phyloP scores from a whole-genome alignment of 2,888 invertebrate species.

The Zonitis immaculata region DNA sequence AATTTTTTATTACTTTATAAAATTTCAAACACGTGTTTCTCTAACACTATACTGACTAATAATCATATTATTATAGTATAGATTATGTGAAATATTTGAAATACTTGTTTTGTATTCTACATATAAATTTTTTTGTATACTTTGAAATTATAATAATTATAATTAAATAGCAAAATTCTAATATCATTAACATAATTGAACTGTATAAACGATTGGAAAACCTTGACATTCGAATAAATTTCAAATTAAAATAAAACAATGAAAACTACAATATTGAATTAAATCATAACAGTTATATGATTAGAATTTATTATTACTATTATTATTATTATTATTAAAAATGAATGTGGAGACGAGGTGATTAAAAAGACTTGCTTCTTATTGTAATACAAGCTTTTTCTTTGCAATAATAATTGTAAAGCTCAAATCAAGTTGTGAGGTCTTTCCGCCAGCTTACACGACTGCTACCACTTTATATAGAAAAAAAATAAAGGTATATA shows the following conservation, averaged over 20 bases:
- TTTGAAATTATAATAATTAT: neutral
- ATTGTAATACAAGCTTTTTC: no score
- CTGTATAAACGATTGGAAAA: neutral
- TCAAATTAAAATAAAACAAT: neutral
- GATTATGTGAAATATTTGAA: neutral
- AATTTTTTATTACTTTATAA: no score
- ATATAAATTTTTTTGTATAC: no score
- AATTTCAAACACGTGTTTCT: neutral
- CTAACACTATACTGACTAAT: neutral
- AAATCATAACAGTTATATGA: neutral
- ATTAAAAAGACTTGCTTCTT: no score
- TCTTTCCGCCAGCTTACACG: neutral
- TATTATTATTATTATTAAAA: no score
- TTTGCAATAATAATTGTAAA: neutral
- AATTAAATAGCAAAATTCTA: neutral
- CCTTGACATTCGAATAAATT: neutral
- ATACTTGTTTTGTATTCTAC: neutral
- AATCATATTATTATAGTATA: no score
- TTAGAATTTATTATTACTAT: neutral
- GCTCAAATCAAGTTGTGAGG: neutral
- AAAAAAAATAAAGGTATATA: no score
- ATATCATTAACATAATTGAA: neutral
- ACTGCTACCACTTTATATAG: no score
- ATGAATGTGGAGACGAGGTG: neutral
- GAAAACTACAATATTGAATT: neutral